A percentile compares a stretch with the other conserved stretches of the same genome.
These are phyloP conservation scores for Cyphomyrmex costatus DNA, from an alignment of 1,140 invertebrate genomes.

Conservation along the genomic window DNA sequence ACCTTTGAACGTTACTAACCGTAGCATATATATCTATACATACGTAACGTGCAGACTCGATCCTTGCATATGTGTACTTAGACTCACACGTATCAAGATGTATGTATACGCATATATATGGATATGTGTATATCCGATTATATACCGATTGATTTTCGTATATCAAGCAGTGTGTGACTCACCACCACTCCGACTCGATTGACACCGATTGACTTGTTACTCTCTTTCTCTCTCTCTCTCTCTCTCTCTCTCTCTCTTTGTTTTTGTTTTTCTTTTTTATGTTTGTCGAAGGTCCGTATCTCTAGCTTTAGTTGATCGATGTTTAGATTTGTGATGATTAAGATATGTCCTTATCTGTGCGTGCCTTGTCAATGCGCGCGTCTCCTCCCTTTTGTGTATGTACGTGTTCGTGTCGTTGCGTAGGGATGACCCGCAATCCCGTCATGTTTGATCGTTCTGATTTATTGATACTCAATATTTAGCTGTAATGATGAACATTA, in stretches of 20 bases:
- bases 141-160: conserved; percentile 52
- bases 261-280: conserved; percentile 40
- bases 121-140: conserved; percentile 51
- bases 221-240: conserved; percentile 5
- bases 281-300: conserved; percentile 51
- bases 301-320: conserved; percentile 77
- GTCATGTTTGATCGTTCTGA: conserved; percentile 58
- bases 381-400: conserved; percentile 54
- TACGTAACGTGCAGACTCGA: conserved; percentile 59
- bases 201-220: conserved; percentile 43
- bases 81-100: conserved; percentile 65
- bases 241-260: conserved; percentile 10
- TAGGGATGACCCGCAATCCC: conserved; percentile 60
- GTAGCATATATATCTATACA: conserved; percentile 67
- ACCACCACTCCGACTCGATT: conserved; percentile 53
- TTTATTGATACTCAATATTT: conserved; percentile 64
- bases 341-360: conserved; percentile 58
- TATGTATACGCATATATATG: conserved; percentile 65
- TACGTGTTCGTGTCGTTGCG: conserved; percentile 59
- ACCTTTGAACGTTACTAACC: conserved; percentile 65
- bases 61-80: conserved; percentile 68
- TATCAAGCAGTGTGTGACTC: conserved; percentile 61
- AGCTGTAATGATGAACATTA: conserved; percentile 66
- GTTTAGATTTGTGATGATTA: conserved; percentile 77
- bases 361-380: conserved; percentile 56